Evolutionary conservation across 2,888 invertebrate genomes (phyloP), one percentile per base, ranked within the genome.

Genomic region (Melanargia galathea): DNA sequence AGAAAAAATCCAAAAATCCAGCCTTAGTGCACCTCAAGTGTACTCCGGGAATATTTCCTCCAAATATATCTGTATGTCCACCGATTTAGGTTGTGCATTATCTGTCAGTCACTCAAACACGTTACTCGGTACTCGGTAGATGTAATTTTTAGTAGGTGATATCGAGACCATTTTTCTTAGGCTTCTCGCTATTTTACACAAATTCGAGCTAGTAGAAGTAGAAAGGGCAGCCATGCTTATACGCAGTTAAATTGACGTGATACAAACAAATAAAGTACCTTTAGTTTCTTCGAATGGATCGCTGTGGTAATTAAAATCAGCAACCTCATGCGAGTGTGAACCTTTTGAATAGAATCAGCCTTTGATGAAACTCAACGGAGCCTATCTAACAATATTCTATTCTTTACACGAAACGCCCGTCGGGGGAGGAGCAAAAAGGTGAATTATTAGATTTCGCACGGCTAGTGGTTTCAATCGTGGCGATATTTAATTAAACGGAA

Each of bases 401-500:
- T 79, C 77, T 58, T 58, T 64, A 67, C 67, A 66, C 76, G 62
- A 40, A 20, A 54, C 55, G 45, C 22, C 52, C 54, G 59, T 55
- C 43, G 46, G 22, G 63, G 54, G 65, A 65, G 48, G 52, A 63
- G 64, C 75, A 80, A 81, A 82, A 84, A 79, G 73, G 74, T 81
- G 77, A 82, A 83, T 82, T 82, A 82, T 82, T 79, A 79, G 76
- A 82, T 84, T 76, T 79, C 81, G 79, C 79, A 77, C 79, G 75
- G 75, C 78, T 76, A 75, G 75, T 81, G 83, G 83, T 84, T 85
- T 86, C 85, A 83, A 85, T 86, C 83, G 82, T 48, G 73, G 79
- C 76, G 73, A 81, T 81, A 84, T 86, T 87, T 88, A 87, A 88
- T 88, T 88, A 86, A 86, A 83, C 73, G 67, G 67, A 72, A 68